Percentiles rank a stretch among this genome's conserved stretches.
These are phyloP conservation scores for Metacarcinus magister DNA, from an alignment of 2,888 invertebrate genomes.

Conservation along the genomic window DNA sequence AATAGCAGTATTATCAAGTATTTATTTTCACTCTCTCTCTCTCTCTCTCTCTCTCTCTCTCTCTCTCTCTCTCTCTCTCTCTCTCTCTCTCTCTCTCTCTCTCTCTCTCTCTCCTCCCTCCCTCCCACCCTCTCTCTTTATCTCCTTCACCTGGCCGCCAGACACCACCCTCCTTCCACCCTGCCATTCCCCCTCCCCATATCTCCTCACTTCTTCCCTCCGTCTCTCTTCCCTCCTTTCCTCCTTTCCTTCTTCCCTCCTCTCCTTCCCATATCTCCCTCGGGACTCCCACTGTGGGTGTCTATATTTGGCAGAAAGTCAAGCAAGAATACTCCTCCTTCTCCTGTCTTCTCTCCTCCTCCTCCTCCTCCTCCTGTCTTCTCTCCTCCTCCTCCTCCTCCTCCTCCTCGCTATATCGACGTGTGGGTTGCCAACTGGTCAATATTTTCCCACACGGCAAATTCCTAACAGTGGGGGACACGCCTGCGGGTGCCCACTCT, in stretches of 20 bases:
- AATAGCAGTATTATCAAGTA: background rate
- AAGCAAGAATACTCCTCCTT: background rate
- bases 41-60: background rate
- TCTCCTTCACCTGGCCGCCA: background rate
- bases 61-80: background rate
- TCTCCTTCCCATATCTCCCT: constrained; percentile 15
- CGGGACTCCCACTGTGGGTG: constrained; percentile 45
- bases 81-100: constrained; percentile 21
- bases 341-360: constrained; percentile 42
- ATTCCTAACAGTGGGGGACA: constrained; percentile 8
- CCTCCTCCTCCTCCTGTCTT: background rate
- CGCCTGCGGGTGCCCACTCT: constrained; percentile 31
- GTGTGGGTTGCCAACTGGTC: constrained; percentile 36
- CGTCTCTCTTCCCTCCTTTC: background rate
- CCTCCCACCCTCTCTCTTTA: constrained; percentile 50
- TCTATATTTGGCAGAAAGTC: constrained; percentile 65
- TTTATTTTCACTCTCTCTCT: background rate
- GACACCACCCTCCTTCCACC: background rate
- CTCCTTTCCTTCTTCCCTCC: background rate
- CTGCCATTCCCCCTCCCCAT: background rate
- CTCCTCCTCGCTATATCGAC: background rate
- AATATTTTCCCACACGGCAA: constrained; percentile 12
- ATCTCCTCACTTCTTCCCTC: background rate
- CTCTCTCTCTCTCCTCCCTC: constrained; percentile 33
- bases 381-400: background rate